phyloP scores from a whole-genome alignment of 1,140 invertebrate genomes.

The Lepeophtheirus salmonis region DNA sequence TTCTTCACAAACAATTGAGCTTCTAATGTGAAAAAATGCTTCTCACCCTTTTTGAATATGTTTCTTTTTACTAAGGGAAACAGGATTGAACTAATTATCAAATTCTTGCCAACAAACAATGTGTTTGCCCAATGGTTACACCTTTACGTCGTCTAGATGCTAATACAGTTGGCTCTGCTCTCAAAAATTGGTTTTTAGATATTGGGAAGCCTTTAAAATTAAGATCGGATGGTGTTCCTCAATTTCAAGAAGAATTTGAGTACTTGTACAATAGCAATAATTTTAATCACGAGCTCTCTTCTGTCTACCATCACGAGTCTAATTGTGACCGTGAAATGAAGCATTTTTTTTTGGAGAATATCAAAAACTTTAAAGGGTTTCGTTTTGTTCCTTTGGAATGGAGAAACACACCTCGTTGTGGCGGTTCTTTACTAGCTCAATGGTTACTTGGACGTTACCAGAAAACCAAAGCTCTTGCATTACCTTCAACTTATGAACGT shows the following conservation, averaged over 20 bases:
- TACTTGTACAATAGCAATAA: not conserved
- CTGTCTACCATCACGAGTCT: not conserved
- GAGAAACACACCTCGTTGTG: not conserved
- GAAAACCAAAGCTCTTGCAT: not conserved
- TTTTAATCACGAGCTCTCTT: not conserved
- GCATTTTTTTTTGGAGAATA: not conserved
- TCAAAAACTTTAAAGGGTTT: not conserved
- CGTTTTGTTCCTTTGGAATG: not conserved
- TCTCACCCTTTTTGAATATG: no score
- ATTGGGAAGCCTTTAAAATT: not conserved
- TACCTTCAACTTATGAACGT: not conserved
- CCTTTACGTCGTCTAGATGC: no score
- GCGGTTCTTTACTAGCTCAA: not conserved
- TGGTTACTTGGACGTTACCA: not conserved
- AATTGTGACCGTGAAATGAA: not conserved
- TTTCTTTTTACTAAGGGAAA: no score
- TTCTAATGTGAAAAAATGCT: no score
- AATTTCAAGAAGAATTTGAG: not conserved
- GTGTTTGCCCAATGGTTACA: no score
- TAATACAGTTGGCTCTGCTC: no score
- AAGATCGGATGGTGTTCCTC: not conserved
- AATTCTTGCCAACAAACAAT: no score
- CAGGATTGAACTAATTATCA: no score
- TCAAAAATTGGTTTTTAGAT: no score
- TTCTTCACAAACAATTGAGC: no score